Evolutionary conservation across 2,113 vertebrate species (phyloP).

Genomic region (Paradisaea rubra): DNA sequence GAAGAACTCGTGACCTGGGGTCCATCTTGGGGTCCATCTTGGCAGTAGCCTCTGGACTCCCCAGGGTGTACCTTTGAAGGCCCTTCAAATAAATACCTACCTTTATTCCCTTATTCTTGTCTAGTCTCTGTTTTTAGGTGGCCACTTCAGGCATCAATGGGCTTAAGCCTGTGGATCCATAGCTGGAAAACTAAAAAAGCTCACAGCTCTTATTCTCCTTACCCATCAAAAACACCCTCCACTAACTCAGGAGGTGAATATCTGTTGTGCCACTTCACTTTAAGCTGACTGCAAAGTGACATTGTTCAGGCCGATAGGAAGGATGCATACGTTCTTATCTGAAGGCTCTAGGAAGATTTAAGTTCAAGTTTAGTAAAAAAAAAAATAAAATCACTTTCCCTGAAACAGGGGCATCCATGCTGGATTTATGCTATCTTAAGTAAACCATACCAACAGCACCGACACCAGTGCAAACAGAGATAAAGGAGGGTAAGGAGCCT

Average conservation of each 20-base stretch:
- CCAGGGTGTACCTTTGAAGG: too few relatives aligned
- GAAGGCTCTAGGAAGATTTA: conserved; percentile 17
- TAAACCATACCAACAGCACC: background rate
- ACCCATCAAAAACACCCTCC: background rate
- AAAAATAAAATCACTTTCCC: background rate
- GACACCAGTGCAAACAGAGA: background rate
- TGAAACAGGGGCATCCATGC: background rate
- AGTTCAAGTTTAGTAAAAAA: background rate
- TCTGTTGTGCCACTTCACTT: background rate
- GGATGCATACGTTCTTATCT: background rate
- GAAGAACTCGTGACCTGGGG: too few relatives aligned
- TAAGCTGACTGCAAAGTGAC: conserved; percentile 2
- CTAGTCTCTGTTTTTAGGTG: too few relatives aligned
- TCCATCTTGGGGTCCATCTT: too few relatives aligned
- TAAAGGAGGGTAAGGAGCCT: background rate
- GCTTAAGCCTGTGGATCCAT: background rate
- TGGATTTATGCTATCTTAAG: background rate
- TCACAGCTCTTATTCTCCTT: background rate
- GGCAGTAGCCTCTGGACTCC: too few relatives aligned
- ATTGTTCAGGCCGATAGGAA: background rate
- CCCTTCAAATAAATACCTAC: too few relatives aligned
- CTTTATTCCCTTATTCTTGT: too few relatives aligned
- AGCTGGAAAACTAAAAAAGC: background rate
- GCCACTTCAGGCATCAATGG: background rate
- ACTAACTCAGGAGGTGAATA: background rate